phyloP scores from a whole-genome alignment of 2,113 vertebrate species.

The Macroglossus sobrinus region DNA sequence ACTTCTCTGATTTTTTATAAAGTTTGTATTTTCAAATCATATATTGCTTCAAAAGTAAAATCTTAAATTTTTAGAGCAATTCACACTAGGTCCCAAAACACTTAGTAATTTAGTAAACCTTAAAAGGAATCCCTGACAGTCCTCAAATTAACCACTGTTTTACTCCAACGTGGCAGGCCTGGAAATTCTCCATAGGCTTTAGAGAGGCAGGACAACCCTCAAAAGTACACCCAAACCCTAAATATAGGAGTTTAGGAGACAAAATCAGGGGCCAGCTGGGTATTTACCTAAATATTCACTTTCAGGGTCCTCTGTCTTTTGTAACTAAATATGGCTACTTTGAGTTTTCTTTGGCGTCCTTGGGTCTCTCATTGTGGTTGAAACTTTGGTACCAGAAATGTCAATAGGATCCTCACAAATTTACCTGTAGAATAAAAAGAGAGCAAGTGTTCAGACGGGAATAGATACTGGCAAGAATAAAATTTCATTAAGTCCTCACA shows the following conservation, averaged over 20 bases:
- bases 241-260: background rate
- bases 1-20: background rate
- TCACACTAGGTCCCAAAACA: background rate
- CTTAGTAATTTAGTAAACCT: background rate
- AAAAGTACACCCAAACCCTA: background rate
- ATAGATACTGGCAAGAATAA: background rate
- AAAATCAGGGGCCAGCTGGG: background rate
- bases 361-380: background rate
- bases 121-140: background rate
- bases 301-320: background rate
- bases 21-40: background rate
- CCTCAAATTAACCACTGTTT: background rate
- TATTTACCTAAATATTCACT: background rate
- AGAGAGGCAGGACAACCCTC: background rate
- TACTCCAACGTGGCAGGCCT: background rate
- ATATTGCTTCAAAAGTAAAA: background rate
- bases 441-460: background rate
- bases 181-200: background rate
- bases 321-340: background rate
- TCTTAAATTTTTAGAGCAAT: constrained; percentile 1
- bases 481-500: background rate
- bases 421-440: background rate
- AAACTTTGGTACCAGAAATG: background rate
- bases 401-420: background rate
- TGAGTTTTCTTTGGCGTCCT: background rate